phyloP scores from a whole-genome alignment of 2,888 invertebrate species.

The Labia minor region DNA sequence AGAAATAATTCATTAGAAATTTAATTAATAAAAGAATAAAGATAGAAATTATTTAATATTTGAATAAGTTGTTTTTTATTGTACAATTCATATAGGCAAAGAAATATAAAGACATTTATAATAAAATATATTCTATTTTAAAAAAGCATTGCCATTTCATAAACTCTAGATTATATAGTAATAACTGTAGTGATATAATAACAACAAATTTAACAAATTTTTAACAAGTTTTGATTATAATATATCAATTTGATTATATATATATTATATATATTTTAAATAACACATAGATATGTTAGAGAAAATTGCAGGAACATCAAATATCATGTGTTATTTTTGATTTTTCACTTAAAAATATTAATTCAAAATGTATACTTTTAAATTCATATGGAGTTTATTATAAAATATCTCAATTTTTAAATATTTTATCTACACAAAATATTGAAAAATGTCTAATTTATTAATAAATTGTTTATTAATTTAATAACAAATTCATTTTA shows the following conservation, averaged over 20 bases:
- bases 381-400: too few relatives aligned
- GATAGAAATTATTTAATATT: background rate
- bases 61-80: background rate
- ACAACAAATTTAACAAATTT: background rate
- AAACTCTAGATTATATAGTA: background rate
- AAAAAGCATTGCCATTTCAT: background rate
- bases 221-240: background rate
- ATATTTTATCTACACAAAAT: too few relatives aligned
- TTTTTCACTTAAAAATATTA: background rate
- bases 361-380: too few relatives aligned
- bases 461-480: too few relatives aligned
- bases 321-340: background rate
- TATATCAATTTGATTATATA: slow-evolving; percentile 3
- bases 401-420: too few relatives aligned
- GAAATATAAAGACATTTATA: background rate
- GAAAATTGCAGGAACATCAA: slow-evolving; percentile 1
- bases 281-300: background rate
- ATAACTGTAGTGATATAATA: background rate
- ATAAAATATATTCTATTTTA: background rate
- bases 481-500: too few relatives aligned
- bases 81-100: background rate
- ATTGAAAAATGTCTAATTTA: too few relatives aligned
- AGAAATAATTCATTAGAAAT: too few relatives aligned
- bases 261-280: background rate
- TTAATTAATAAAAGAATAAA: background rate